phyloP scores from a whole-genome alignment of 2,797 vertebrate genomes.

The Danio choprae region DNA sequence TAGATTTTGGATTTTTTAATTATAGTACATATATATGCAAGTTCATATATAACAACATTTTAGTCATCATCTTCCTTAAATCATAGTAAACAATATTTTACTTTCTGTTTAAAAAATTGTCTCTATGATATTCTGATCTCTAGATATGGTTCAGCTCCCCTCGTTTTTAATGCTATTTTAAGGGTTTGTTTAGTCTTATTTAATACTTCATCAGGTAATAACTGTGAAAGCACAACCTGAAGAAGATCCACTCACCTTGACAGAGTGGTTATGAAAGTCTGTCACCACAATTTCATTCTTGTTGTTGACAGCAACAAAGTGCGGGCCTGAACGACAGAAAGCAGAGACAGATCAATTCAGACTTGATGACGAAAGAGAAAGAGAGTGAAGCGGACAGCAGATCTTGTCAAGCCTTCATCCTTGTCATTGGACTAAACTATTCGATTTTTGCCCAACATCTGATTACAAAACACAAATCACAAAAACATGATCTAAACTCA shows the following conservation, averaged over 20 bases:
- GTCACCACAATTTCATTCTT: conserved; percentile 98
- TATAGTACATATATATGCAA: too few species aligned
- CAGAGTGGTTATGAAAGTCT: conserved; percentile 97
- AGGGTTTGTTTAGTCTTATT: background rate
- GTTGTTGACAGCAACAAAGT: conserved; percentile 97
- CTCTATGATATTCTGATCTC: background rate
- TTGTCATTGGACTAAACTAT: background rate
- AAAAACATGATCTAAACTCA: background rate
- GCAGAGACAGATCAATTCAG: conserved; percentile 1
- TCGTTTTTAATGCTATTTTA: too few species aligned
- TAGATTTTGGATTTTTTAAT: too few species aligned
- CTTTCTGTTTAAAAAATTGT: too few species aligned
- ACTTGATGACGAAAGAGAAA: background rate
- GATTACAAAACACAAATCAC: background rate
- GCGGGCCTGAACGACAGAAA: conserved; percentile 82
- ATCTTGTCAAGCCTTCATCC: background rate
- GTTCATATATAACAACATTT: too few species aligned
- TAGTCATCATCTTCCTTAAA: too few species aligned
- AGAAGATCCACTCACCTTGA: conserved; percentile 85
- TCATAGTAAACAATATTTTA: too few species aligned
- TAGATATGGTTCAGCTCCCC: background rate
- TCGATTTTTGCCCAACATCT: background rate
- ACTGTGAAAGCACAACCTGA: background rate
- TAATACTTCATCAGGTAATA: background rate
- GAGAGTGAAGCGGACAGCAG: background rate